Conservation (phyloP, 1,140 invertebrate genomes). For the Hylyphantes graminicola region DNA sequence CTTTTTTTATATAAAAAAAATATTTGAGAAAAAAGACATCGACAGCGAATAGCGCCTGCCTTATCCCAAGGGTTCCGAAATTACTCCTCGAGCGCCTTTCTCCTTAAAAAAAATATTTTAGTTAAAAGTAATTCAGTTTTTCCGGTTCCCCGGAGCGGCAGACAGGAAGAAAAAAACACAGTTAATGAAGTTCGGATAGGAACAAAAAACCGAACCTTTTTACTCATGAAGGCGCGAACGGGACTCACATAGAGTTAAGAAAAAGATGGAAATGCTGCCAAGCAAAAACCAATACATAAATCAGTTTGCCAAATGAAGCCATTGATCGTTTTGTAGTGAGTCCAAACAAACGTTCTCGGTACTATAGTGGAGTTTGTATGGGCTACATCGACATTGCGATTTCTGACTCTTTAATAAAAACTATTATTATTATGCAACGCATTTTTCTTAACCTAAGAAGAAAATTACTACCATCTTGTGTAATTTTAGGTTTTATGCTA, state of each 20-base stretch:
- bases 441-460: too few species aligned
- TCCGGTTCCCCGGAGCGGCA: conserved; percentile 28
- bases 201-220: conserved; percentile 29
- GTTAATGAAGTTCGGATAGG: conserved; percentile 48
- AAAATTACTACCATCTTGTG: too few species aligned
- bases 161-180: conserved; percentile 36
- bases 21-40: background rate
- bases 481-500: too few species aligned
- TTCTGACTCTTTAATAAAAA: too few species aligned
- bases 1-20: background rate
- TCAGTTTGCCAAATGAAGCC: too few species aligned
- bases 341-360: too few species aligned
- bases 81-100: conserved; percentile 28
- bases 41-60: conserved; percentile 16
- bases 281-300: too few species aligned
- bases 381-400: too few species aligned
- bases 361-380: too few species aligned
- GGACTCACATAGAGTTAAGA: conserved; percentile 15
- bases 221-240: conserved; percentile 11
- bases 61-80: conserved; percentile 46
- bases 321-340: too few species aligned
- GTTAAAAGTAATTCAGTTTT: conserved; percentile 59
- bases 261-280: too few species aligned
- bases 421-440: too few species aligned
- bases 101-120: conserved; percentile 3